Percentiles rank a stretch among this genome's conserved stretches.
phyloP scores from a whole-genome alignment of 2,113 vertebrate genomes.

The Ctenodactylus gundi region DNA sequence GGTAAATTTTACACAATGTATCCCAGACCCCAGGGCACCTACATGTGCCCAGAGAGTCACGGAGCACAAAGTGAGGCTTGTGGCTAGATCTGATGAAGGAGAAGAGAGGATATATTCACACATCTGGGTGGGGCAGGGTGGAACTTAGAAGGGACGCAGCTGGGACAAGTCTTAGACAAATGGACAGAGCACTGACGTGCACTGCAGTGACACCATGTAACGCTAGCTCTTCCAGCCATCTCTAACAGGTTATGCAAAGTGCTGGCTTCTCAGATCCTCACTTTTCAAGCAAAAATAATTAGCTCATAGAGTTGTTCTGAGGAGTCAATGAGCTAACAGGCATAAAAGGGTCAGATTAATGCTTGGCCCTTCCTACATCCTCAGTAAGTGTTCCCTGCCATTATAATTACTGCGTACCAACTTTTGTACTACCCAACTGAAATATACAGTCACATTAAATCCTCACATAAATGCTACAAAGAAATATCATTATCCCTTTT shows the following conservation, averaged over 20 bases:
- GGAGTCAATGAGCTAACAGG: not conserved
- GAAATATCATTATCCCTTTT: not conserved
- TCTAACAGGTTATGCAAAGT: not conserved
- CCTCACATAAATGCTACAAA: not conserved
- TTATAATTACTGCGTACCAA: not conserved
- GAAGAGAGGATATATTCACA: not conserved
- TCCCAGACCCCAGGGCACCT: not conserved
- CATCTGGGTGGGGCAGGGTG: not conserved
- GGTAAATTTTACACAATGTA: not conserved
- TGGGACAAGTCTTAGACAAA: not conserved
- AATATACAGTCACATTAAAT: not conserved
- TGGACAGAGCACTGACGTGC: not conserved
- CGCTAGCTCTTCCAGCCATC: not conserved
- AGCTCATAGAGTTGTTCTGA: not conserved
- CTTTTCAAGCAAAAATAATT: not conserved
- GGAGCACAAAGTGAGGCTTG: not conserved
- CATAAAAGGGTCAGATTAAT: not conserved
- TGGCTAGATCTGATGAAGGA: not conserved
- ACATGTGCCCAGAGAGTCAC: not conserved
- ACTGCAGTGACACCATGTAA: not conserved
- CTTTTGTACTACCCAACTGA: not conserved
- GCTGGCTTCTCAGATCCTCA: not conserved
- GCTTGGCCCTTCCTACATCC: not conserved
- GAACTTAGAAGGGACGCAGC: not conserved
- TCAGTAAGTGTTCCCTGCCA: not conserved